Evolutionary conservation across 53 echinoderm and acorn worm species (phyloP).

Genomic region (Henricia sp.): DNA sequence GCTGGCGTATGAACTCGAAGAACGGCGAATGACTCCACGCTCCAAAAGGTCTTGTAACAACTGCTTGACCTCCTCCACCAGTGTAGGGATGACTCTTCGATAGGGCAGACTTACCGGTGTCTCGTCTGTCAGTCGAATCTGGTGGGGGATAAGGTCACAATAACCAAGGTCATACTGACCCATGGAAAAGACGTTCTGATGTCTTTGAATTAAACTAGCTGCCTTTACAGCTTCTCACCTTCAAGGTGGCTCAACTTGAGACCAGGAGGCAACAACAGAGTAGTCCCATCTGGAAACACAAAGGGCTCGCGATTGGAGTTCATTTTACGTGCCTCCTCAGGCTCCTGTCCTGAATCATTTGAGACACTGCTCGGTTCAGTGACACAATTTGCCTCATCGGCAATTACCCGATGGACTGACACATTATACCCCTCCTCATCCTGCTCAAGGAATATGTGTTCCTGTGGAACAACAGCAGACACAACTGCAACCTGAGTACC

Average conservation of each 20-base stretch:
- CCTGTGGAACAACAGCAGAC: conserved; percentile 1
- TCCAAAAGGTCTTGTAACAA: conserved; percentile 47
- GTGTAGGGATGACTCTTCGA: conserved; percentile 13
- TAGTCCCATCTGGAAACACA: conserved; percentile 4
- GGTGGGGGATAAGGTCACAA: conserved; percentile 14
- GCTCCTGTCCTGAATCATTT: background rate
- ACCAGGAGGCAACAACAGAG: background rate
- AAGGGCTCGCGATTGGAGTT: background rate
- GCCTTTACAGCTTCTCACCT: background rate
- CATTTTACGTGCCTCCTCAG: background rate
- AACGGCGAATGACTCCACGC: conserved; percentile 14
- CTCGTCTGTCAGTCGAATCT: background rate
- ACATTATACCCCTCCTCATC: background rate
- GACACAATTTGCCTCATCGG: background rate
- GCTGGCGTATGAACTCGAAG: conserved; percentile 20
- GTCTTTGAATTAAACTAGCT: background rate
- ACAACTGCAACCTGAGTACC: background rate
- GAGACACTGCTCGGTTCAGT: background rate
- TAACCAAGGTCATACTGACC: conserved; percentile 2
- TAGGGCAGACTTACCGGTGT: conserved; percentile 11
- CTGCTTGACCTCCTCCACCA: conserved; percentile 38
- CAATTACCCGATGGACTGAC: conserved; percentile 2
- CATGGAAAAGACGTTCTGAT: background rate
- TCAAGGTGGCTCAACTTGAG: background rate
- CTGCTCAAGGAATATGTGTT: background rate